Conservation (phyloP, 2,888 invertebrate genomes). For the Lithophane ornitopus region DNA sequence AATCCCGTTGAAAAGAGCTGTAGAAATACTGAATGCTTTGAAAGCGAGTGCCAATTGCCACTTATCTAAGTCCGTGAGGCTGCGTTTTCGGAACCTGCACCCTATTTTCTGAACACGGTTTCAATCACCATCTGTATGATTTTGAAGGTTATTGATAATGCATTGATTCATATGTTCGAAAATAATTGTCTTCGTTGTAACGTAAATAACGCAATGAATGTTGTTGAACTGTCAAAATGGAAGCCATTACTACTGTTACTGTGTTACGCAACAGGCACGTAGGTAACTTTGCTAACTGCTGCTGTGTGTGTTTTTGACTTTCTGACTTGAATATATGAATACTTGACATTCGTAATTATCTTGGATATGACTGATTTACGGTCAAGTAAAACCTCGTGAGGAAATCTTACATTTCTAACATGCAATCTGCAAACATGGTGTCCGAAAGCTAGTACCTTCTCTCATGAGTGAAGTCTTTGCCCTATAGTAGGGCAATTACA, state of each 20-base stretch:
- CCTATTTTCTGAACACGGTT: too few relatives aligned
- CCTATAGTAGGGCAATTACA: not conserved
- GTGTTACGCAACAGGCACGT: too few relatives aligned
- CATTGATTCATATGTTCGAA: too few relatives aligned
- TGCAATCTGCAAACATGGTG: not conserved
- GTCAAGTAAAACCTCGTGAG: not conserved
- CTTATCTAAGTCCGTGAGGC: rapidly evolving
- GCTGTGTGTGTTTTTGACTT: not conserved
- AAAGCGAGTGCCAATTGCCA: not conserved
- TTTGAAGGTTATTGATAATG: too few relatives aligned
- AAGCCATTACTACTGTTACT: too few relatives aligned
- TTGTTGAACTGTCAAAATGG: too few relatives aligned
- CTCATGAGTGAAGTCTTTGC: not conserved
- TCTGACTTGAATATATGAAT: not conserved
- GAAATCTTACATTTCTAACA: not conserved
- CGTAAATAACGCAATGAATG: too few relatives aligned
- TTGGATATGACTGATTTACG: too few relatives aligned
- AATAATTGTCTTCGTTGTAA: too few relatives aligned
- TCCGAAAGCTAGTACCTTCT: not conserved
- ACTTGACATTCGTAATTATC: too few relatives aligned
- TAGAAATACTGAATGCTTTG: not conserved
- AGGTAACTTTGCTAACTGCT: not conserved
- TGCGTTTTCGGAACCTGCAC: too few relatives aligned
- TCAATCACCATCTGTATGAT: too few relatives aligned
- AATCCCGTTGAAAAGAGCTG: not conserved